Evolutionary conservation across 92 coral and sea anemone genomes (phyloP).

Genomic region (Phymanthus crucifer): DNA sequence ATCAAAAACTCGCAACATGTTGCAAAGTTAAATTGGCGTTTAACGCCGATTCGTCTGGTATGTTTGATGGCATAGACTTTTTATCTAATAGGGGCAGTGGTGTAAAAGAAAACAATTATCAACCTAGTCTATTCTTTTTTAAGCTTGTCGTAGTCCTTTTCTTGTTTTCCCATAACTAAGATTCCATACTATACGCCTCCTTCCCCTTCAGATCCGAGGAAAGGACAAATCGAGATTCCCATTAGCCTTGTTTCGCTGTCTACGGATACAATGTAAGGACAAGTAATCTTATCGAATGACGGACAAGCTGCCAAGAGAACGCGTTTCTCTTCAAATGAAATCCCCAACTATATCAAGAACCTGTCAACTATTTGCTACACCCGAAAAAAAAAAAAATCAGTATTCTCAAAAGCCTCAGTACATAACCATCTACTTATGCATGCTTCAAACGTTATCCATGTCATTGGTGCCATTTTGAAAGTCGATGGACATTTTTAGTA

Average conservation of each 20-base stretch:
- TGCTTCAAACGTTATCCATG: background rate
- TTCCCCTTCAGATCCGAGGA: background rate
- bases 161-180: background rate
- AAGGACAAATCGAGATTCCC: background rate
- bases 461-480: background rate
- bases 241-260: background rate
- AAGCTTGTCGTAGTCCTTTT: too few relatives aligned
- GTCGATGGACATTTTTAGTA: background rate
- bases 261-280: background rate
- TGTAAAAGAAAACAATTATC: too few relatives aligned
- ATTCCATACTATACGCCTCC: background rate
- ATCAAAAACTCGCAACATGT: too few relatives aligned
- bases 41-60: too few relatives aligned
- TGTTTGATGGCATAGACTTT: too few relatives aligned
- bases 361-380: slow-evolving; percentile 1
- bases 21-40: too few relatives aligned
- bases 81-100: too few relatives aligned
- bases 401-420: background rate
- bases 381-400: background rate
- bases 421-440: background rate
- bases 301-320: background rate
- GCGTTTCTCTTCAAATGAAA: background rate
- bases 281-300: background rate
- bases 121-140: too few relatives aligned
- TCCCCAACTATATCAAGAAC: background rate